Base-by-base conservation (phyloP, 2,888 invertebrate genomes). In the Neoascia interrupta region DNA sequence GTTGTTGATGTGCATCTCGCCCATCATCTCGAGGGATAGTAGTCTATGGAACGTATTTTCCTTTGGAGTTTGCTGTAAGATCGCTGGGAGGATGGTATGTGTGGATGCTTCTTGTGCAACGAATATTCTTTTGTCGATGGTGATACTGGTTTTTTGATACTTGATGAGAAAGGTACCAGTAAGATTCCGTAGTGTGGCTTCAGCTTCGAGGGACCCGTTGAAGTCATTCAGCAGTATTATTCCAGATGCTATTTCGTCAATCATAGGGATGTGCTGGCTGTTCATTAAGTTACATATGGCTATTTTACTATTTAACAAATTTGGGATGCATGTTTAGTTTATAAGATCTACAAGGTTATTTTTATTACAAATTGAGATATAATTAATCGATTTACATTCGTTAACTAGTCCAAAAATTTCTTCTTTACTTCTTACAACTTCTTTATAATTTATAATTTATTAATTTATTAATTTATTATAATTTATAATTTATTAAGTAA, bases 401-500 rank as follows among this genome's bases (percentile, higher is more conserved):
- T 34, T 43, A 8, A 34, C 10, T 49, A 39, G n/a, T 15, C 23
- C 47, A 47, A n/a, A n/a, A n/a, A n/a, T n/a, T n/a, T n/a, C n/a
- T n/a, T n/a, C n/a, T n/a, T n/a, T n/a, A n/a, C n/a, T n/a, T n/a
- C n/a, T n/a, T n/a, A n/a, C n/a, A n/a, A n/a, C n/a, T n/a, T n/a
- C n/a, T n/a, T n/a, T n/a, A 21, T 37, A 54, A 23, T 11, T 23
- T n/a, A n/a, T n/a, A 45, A 64, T 53, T 43, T 66, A 23, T 23
- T 5, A 49, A 15, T 28, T 11, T 31, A 49, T 37, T 13, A 37
- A 45, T 21, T 53, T 51, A 39, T 36, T 54, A 60, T n/a, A n/a
- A n/a, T 54, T 74, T 11, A 69, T 31, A 18, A 69, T 49, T 37
- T n/a, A n/a, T 56, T 68, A 26, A 72, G 6, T 28, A 69, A 11